phyloP scores from a whole-genome alignment of 2,797 vertebrate species.

The Typhlichthys subterraneus region DNA sequence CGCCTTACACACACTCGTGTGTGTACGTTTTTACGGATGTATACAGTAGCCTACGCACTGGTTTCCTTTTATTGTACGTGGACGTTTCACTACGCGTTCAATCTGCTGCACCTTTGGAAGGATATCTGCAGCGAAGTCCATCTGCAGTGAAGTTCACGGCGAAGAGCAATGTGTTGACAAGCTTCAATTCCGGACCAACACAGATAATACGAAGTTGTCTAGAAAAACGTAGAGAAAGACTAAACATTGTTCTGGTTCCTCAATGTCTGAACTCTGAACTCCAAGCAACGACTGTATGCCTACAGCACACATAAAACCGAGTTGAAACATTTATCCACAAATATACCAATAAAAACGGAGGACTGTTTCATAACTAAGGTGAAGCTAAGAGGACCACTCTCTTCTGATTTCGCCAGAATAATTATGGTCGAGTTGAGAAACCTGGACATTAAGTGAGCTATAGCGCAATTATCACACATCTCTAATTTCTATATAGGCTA shows the following conservation, averaged over 20 bases:
- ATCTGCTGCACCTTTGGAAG: not conserved
- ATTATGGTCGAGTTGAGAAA: conserved; percentile 52
- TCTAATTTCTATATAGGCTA: conserved; percentile 89
- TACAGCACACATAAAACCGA: too few species aligned
- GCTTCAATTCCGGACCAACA: too few species aligned
- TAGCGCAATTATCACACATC: conserved; percentile 84
- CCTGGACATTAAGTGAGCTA: conserved; percentile 76
- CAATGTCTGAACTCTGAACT: too few species aligned
- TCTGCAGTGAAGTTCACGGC: not conserved
- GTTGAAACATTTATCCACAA: not conserved
- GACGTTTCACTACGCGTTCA: conserved; percentile 18
- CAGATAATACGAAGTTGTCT: conserved; percentile 17
- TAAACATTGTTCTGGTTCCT: too few species aligned
- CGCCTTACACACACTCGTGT: too few species aligned
- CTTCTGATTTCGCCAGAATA: conserved; percentile 54
- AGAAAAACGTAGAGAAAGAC: conserved; percentile 13
- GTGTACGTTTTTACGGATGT: conserved; percentile 23
- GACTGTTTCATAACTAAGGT: conserved; percentile 11
- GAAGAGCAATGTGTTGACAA: too few species aligned
- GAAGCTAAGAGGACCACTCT: conserved; percentile 18
- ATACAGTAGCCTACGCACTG: not conserved
- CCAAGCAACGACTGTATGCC: too few species aligned
- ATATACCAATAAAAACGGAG: conserved; percentile 14
- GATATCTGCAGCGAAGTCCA: conserved; percentile 7
- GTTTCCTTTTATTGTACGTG: not conserved